Base-by-base conservation (phyloP, 2,113 vertebrate species). In the Salvelinus fontinalis region DNA sequence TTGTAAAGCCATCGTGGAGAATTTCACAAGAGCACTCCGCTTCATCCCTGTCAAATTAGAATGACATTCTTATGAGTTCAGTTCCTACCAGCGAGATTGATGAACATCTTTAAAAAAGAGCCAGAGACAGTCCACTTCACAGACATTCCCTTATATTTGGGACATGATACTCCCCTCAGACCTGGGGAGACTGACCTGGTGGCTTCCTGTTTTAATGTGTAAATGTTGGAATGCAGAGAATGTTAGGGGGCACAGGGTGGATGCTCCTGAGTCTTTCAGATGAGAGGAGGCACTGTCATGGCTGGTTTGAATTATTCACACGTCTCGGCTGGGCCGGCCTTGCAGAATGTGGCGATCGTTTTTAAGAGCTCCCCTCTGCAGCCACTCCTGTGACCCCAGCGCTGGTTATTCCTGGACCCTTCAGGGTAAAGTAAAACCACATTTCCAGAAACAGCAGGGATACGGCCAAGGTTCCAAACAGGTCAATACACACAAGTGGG, bases 181-280 rank as follows among this genome's bases (percentile, higher is more conserved):
- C 44, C 39, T 31, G 54, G 48, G 22, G 44, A 57, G 64, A 26
- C 65, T 70, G 48, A 22, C 9, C 3, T 44, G 77, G 16, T 31
- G 59, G 78, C 80, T 77, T 85, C 85, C 81, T 86, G 84, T 79
- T 78, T 44, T 3, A 75, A 81, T 57, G 71, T 71, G 74, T 78
- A 79, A 78, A 81, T 82, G 77, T 44, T 44, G 89, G 88, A 86
- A 88, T 89, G 76, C 64, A 59, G 80, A 83, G 86, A 91, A 88
- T 89, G 87, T 86, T 83, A 77, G 70, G 60, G 84, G 79, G 78
- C 64, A 51, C 65, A 64, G 76, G 69, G 65, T 9, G 65, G 65
- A 24, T 22, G 64, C 4, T 4, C 67, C 6, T 20, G 74, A 13
- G n/a, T 70, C 76, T 76, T 76, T 76, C 29, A 68, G 31, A 68